A percentile compares a stretch with the other conserved stretches of the same genome.
phyloP scores from a whole-genome alignment of 2,113 vertebrate species.

The Paradoxurus hermaphroditus region DNA sequence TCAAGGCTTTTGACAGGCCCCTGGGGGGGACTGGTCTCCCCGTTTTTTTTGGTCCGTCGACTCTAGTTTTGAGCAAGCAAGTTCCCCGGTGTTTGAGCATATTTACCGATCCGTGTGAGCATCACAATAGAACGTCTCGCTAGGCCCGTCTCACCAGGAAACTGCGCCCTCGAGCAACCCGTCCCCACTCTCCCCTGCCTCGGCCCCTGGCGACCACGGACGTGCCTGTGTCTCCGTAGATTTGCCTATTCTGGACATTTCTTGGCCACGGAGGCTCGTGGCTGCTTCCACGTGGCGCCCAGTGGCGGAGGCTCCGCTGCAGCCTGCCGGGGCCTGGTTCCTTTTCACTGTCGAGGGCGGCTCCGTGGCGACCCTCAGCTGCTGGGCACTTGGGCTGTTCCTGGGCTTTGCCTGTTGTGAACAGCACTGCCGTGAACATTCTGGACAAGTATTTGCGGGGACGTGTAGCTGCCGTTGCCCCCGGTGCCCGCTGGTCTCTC shows the following conservation, averaged over 20 bases:
- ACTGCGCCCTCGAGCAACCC: rapidly evolving
- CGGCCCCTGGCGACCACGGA: rapidly evolving
- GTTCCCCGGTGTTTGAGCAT: background rate
- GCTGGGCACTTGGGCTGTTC: rapidly evolving
- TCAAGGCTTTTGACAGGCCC: background rate
- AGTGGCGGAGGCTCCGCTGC: rapidly evolving
- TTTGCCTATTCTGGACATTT: background rate
- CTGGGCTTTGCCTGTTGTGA: rapidly evolving
- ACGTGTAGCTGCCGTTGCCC: background rate
- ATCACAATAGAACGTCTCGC: background rate
- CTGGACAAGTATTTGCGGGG: rapidly evolving
- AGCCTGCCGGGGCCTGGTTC: rapidly evolving
- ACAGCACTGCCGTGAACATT: rapidly evolving
- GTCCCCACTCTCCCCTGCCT: background rate
- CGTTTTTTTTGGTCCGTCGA: too few relatives aligned
- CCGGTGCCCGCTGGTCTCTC: rapidly evolving
- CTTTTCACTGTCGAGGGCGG: rapidly evolving
- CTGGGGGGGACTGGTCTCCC: background rate
- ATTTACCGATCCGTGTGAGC: background rate
- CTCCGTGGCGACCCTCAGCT: rapidly evolving
- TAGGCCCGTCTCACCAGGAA: background rate
- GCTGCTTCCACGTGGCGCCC: rapidly evolving
- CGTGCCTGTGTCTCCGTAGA: rapidly evolving
- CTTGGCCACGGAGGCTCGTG: rapidly evolving
- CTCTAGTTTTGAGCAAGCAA: background rate